A percentile compares a stretch with the other conserved stretches of the same genome.
Evolutionary conservation across 2,113 vertebrate genomes (phyloP).

Genomic region (Misgurnus anguillicaudatus): DNA sequence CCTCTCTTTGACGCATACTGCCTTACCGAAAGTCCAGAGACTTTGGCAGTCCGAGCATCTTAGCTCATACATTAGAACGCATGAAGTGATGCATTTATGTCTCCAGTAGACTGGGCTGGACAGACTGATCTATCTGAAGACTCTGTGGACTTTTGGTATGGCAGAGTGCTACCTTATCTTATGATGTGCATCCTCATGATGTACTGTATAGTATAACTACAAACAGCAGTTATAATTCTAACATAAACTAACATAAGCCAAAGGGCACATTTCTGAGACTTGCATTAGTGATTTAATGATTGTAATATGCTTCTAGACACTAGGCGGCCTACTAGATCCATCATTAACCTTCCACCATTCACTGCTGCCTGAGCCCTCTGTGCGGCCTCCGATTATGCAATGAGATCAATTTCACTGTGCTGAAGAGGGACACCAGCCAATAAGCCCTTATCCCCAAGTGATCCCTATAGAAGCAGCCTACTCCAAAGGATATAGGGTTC

Average conservation of each 20-base stretch:
- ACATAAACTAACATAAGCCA: neutral
- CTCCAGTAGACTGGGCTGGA: neutral
- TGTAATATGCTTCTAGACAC: conserved; percentile 48
- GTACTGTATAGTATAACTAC: conserved; percentile 9
- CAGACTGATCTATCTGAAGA: too few species aligned
- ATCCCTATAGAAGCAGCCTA: conserved; percentile 27
- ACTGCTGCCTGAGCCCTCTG: conserved; percentile 62
- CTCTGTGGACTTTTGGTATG: conserved; percentile 10
- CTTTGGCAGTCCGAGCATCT: neutral
- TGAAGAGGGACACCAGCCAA: conserved; percentile 52
- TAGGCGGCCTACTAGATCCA: conserved; percentile 32
- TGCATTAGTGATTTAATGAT: conserved; percentile 32
- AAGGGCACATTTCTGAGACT: neutral
- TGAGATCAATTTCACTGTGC: conserved; percentile 64
- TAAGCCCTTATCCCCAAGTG: conserved; percentile 15
- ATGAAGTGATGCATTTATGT: neutral
- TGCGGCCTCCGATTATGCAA: conserved; percentile 67
- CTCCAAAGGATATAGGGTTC: conserved; percentile 30
- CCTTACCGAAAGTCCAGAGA: neutral
- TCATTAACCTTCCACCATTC: conserved; percentile 48
- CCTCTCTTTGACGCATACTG: conserved; percentile 4
- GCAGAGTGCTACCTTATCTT: neutral
- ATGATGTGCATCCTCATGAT: neutral
- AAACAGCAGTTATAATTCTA: neutral
- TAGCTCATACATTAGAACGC: conserved; percentile 19